Conservation (phyloP, 2,113 vertebrate species). For the Nansenia antarctica region DNA sequence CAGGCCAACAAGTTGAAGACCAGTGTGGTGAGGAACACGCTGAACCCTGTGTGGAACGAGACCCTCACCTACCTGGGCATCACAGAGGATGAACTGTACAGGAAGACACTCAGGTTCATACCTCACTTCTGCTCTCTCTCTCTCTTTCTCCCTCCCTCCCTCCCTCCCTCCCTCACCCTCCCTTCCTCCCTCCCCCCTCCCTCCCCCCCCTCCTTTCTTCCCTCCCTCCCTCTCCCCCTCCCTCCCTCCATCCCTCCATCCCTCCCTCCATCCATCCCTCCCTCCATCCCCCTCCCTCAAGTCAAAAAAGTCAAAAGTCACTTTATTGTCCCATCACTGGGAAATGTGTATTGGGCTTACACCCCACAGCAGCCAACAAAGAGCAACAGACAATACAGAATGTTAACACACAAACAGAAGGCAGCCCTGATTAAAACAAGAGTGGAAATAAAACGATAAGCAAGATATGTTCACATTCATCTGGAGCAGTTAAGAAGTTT, state of each 20-base stretch:
- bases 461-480: too few relatives aligned
- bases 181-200: too few relatives aligned
- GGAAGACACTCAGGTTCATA: conserved; percentile 85
- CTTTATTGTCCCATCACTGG: too few relatives aligned
- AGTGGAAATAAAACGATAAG: too few relatives aligned
- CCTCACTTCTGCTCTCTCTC: conserved; percentile 22
- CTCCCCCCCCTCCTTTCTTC: background rate
- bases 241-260: conserved; percentile 31
- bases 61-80: conserved; percentile 85
- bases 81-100: conserved; percentile 85
- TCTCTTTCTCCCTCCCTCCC: conserved; percentile 17
- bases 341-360: too few relatives aligned
- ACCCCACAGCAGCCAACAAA: too few relatives aligned
- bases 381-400: too few relatives aligned
- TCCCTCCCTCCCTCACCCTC: background rate
- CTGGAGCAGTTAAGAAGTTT: too few relatives aligned
- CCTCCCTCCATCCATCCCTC: conserved; percentile 27
- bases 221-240: background rate
- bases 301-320: too few relatives aligned
- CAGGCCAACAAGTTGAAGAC: conserved; percentile 92
- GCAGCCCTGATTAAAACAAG: too few relatives aligned
- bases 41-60: conserved; percentile 89
- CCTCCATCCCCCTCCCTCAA: too few relatives aligned
- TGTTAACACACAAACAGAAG: too few relatives aligned
- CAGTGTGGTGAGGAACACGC: conserved; percentile 84